These are phyloP conservation scores for Myotis pilosus DNA, from an alignment of 2,797 vertebrate species.

Conservation along the genomic window DNA sequence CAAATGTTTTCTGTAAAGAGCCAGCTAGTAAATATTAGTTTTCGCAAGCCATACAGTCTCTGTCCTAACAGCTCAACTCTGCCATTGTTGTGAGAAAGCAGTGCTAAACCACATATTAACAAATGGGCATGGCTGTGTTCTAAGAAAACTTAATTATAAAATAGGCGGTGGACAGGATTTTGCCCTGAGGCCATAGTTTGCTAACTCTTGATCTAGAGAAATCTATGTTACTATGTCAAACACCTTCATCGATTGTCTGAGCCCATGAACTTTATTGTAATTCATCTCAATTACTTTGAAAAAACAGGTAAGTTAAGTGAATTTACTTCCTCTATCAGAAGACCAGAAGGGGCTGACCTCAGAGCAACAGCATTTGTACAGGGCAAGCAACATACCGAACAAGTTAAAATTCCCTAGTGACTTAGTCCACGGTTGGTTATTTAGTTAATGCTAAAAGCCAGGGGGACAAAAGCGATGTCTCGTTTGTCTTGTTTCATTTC, in stretches of 20 bases:
- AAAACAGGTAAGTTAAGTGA: background rate
- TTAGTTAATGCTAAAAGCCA: constrained; percentile 36
- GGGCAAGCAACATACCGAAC: background rate
- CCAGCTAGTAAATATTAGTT: background rate
- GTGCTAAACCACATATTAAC: background rate
- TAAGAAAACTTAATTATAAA: constrained; percentile 16
- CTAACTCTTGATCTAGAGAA: constrained; percentile 21
- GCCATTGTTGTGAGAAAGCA: background rate
- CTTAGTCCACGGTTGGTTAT: background rate
- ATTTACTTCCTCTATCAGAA: background rate
- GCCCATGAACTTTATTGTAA: background rate
- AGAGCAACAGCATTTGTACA: background rate
- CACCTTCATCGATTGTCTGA: background rate
- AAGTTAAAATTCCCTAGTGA: background rate
- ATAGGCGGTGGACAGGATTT: background rate
- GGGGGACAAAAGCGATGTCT: background rate
- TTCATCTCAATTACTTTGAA: constrained; percentile 10
- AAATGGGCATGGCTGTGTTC: constrained; percentile 15
- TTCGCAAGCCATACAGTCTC: background rate
- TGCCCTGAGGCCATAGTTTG: background rate
- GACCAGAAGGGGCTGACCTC: background rate
- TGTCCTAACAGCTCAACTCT: background rate
- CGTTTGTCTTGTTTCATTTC: constrained; percentile 45
- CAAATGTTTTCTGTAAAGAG: background rate
- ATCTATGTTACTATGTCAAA: background rate